These are phyloP conservation scores for Acanthis flammea DNA, from an alignment of 2,797 vertebrate genomes.

Conservation along the genomic window DNA sequence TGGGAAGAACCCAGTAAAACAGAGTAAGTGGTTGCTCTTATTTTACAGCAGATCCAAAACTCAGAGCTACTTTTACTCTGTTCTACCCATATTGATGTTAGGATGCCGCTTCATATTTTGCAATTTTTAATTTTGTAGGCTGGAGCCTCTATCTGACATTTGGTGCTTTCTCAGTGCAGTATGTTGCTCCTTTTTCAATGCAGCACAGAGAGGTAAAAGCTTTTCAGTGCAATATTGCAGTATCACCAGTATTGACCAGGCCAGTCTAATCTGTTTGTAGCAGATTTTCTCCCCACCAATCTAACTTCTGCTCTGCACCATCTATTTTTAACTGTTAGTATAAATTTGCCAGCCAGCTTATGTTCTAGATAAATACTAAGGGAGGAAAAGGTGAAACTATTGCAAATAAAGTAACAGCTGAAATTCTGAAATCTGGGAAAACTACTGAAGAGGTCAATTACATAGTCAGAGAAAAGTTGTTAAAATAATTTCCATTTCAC, in stretches of 20 bases:
- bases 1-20: not conserved
- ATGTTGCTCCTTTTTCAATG: not conserved
- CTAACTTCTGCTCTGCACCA: not conserved
- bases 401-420: constrained; percentile 3
- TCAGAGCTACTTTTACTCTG: not conserved
- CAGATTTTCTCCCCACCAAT: not conserved
- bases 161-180: not conserved
- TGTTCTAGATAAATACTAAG: not conserved
- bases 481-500: not conserved
- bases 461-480: not conserved
- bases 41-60: not conserved
- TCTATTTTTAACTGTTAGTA: not conserved
- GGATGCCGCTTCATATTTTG: not conserved
- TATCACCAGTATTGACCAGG: not conserved
- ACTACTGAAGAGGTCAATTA: not conserved
- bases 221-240: not conserved
- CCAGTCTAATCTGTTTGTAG: not conserved
- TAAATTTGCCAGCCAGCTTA: not conserved
- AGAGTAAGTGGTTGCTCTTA: not conserved
- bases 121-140: not conserved
- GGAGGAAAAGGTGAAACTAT: not conserved
- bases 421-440: constrained; percentile 7
- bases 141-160: not conserved
- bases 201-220: not conserved
- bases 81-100: not conserved